Conservation (phyloP, 1,140 invertebrate species). For the Odontomachus brunneus region DNA sequence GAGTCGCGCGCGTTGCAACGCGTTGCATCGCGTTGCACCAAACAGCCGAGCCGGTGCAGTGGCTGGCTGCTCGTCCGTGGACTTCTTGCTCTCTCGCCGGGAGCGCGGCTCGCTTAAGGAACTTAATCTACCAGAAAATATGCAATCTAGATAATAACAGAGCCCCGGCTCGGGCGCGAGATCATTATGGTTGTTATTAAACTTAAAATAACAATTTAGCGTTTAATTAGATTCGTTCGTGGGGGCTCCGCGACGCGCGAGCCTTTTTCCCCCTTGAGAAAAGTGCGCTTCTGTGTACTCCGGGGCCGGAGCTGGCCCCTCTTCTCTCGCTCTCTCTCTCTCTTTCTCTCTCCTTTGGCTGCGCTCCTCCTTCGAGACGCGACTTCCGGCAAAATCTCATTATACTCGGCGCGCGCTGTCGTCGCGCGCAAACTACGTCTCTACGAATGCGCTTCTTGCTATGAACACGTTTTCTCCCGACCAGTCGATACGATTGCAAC, state of each 20-base stretch:
- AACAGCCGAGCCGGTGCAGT: not conserved
- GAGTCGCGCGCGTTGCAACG: too few species aligned
- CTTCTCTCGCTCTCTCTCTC: not conserved
- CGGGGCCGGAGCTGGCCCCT: not conserved
- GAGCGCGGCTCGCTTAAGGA: constrained; percentile 71
- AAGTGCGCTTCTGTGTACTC: constrained; percentile 36
- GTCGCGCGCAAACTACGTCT: constrained; percentile 10
- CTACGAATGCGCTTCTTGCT: constrained; percentile 46
- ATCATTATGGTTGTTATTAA: constrained; percentile 84
- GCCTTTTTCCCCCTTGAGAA: not conserved
- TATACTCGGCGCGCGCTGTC: constrained; percentile 52
- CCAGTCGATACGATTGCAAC: constrained; percentile 2
- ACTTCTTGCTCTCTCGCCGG: constrained; percentile 65
- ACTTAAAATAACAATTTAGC: constrained; percentile 84
- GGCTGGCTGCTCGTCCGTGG: constrained; percentile 11
- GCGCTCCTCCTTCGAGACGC: constrained; percentile 19
- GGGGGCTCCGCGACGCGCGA: constrained; percentile 38
- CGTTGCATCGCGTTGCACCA: constrained; percentile 25
- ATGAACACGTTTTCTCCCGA: not conserved
- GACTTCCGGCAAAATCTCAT: constrained; percentile 67
- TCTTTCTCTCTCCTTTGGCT: not conserved
- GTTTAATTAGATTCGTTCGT: constrained; percentile 83
- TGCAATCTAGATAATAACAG: constrained; percentile 85
- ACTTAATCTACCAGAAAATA: constrained; percentile 85
- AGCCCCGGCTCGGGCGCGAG: constrained; percentile 77